These are phyloP conservation scores for Troides aeacus DNA, from an alignment of 2,888 invertebrate species.

Conservation along the genomic window DNA sequence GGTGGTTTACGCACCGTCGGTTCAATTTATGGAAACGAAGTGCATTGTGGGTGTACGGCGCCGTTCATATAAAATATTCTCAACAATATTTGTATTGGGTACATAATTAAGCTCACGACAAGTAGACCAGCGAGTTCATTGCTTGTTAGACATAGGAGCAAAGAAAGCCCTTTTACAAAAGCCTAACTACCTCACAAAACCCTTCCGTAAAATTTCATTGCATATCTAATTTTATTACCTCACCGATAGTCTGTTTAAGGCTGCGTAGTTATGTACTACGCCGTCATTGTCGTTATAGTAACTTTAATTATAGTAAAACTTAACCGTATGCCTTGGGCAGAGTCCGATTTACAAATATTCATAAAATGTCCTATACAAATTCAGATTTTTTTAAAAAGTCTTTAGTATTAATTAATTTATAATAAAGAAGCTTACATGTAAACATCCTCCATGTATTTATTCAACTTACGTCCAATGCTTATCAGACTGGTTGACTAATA, in stretches of 20 bases:
- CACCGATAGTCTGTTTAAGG: constrained; percentile 15
- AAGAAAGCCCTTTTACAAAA: constrained; percentile 28
- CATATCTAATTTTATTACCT: constrained; percentile 25
- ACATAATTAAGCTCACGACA: constrained; percentile 34
- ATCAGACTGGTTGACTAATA: no score
- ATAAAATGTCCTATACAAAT: no score
- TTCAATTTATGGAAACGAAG: constrained; percentile 55
- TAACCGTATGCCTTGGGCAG: no score
- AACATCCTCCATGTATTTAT: no score
- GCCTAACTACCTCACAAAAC: constrained; percentile 26
- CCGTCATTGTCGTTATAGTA: not conserved
- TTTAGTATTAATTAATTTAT: no score
- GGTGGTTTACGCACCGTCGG: constrained; percentile 54
- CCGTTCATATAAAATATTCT: constrained; percentile 34
- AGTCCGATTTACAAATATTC: no score
- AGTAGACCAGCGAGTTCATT: constrained; percentile 28
- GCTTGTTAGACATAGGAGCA: constrained; percentile 18
- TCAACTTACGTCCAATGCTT: no score
- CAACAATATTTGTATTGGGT: constrained; percentile 33
- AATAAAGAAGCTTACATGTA: no score
- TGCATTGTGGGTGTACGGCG: constrained; percentile 36
- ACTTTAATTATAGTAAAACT: not conserved
- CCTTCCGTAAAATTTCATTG: constrained; percentile 17
- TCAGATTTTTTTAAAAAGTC: no score
- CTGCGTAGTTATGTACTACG: not conserved